Conservation (phyloP, 2,113 vertebrate genomes). For the Ameiurus melas region DNA sequence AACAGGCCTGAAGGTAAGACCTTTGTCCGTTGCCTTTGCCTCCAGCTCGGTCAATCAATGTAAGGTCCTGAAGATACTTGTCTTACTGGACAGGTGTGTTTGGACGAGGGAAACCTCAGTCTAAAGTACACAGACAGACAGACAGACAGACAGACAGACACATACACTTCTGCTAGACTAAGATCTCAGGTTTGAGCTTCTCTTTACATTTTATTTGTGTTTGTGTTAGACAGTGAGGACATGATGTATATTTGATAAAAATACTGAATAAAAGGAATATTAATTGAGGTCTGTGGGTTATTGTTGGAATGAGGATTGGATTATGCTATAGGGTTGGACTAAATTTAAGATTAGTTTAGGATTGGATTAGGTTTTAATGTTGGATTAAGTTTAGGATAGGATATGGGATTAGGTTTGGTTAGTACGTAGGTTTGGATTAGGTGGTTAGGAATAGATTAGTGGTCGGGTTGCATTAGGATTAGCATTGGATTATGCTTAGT, state of each 20-base stretch:
- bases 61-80: background rate
- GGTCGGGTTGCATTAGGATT: background rate
- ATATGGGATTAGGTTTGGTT: background rate
- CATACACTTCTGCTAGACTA: background rate
- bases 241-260: background rate
- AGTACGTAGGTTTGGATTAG: background rate
- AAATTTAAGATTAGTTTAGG: background rate
- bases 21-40: too few relatives aligned
- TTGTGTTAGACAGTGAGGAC: background rate
- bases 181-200: background rate
- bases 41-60: background rate
- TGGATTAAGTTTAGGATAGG: background rate
- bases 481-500: background rate
- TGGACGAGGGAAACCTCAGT: background rate
- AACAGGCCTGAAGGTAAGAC: constrained; percentile 97
- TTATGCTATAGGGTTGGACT: background rate
- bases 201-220: background rate
- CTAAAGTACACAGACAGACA: background rate
- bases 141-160: background rate
- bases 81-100: background rate
- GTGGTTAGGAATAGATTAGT: background rate
- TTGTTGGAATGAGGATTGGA: background rate
- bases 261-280: background rate
- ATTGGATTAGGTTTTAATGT: background rate
- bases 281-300: background rate